A percentile compares a stretch with the other conserved stretches of the same genome.
phyloP scores from a whole-genome alignment of 2,888 invertebrate genomes.

The Harpalus rufipes region DNA sequence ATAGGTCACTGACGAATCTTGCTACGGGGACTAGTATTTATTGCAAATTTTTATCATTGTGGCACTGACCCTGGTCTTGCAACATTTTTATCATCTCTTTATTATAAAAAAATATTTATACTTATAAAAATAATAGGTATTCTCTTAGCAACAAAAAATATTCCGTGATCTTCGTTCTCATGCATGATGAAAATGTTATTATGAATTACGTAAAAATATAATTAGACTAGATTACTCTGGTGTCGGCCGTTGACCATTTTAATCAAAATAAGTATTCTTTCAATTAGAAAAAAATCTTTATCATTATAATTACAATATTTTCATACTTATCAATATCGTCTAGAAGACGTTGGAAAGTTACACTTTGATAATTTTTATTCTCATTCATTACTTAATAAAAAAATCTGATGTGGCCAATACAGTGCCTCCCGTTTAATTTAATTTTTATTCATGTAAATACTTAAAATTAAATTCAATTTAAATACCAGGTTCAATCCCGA shows the following conservation, averaged over 20 bases:
- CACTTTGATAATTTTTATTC: not conserved
- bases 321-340: not conserved
- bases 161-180: not conserved
- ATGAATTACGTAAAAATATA: not conserved
- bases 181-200: not conserved
- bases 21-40: not conserved
- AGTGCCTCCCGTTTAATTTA: no score
- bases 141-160: not conserved
- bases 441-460: no score
- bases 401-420: no score
- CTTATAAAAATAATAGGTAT: not conserved
- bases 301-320: not conserved
- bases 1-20: not conserved
- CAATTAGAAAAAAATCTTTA: not conserved
- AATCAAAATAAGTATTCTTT: not conserved
- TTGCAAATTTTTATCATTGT: not conserved
- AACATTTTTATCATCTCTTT: not conserved
- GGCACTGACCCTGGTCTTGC: not conserved
- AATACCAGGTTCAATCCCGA: no score
- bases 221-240: not conserved
- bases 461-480: no score
- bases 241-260: not conserved
- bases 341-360: not conserved
- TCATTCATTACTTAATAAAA: not conserved
- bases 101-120: not conserved